Conservation (phyloP, 2,888 invertebrate genomes). For the Thymelicus acteon region DNA sequence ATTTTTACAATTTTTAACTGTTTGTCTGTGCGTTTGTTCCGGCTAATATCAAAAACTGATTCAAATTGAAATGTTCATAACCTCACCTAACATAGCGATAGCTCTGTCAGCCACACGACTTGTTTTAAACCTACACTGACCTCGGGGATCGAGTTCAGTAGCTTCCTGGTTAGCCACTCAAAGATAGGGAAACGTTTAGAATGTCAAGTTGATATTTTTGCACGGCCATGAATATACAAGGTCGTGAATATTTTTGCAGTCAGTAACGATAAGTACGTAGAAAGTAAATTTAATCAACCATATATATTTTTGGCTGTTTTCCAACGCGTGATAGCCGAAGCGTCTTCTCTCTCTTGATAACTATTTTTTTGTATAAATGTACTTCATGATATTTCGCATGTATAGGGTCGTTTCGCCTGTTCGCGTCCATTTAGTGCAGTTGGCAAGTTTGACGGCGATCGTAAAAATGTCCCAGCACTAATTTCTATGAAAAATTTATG, state of each 20-base stretch:
- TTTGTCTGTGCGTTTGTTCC: too few relatives aligned
- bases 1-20: too few relatives aligned
- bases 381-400: not conserved
- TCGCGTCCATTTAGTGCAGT: too few relatives aligned
- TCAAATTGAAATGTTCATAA: not conserved
- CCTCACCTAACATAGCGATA: constrained; percentile 7
- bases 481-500: too few relatives aligned
- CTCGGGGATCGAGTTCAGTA: constrained; percentile 49
- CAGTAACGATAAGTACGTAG: constrained; percentile 71
- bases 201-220: constrained; percentile 83
- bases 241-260: constrained; percentile 71
- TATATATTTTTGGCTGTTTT: constrained; percentile 63
- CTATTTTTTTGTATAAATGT: not conserved
- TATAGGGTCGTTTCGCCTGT: too few relatives aligned
- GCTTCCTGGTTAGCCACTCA: constrained; percentile 80
- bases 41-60: too few relatives aligned
- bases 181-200: constrained; percentile 81
- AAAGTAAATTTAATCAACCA: constrained; percentile 77
- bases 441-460: too few relatives aligned
- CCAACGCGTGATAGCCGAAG: constrained; percentile 55
- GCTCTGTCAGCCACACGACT: constrained; percentile 15
- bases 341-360: constrained; percentile 8
- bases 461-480: too few relatives aligned
- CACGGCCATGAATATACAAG: constrained; percentile 79
- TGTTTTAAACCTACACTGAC: constrained; percentile 39